Base-by-base conservation (phyloP, 2,888 invertebrate genomes). In the Ametastegia equiseti region DNA sequence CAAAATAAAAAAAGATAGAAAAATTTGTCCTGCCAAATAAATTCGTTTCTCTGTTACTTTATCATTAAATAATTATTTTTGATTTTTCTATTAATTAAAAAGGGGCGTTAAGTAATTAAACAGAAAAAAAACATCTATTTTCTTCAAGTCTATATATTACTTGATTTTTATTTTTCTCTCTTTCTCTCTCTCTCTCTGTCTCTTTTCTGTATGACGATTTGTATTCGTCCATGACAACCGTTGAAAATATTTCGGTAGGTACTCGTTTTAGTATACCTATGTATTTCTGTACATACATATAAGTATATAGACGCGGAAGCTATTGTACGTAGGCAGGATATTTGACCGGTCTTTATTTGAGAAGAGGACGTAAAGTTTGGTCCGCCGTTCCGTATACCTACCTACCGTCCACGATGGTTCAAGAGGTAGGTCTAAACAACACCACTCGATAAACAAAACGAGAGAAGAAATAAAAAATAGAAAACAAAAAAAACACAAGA, bases 341-440 rank as follows among this genome's bases (percentile, higher is more conserved):
- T 75, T 30, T 75, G 75, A 75, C 75, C 75, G 39, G 33, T 33
- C 27, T 75, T 75, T 75, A 54, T 75, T 36, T 19, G 36, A 75
- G 75, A 75, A n/a, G 23, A 50, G 15, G 60, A 60, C 11, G 60
- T 39, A 57, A n/a, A n/a, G 73, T 47, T 39, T 30, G 47, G 47
- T 23, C n/a, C 50, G 13, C 33, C 30, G 23, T 50, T 15, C n/a
- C n/a, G n/a, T n/a, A n/a, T n/a, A n/a, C n/a, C n/a, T n/a, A n/a
- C n/a, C n/a, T n/a, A n/a, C n/a, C 13, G 47, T 27, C 33, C 15
- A 45, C 45, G 45, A 2, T 33, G 33, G 33, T 47, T 73, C 73
- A 39, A 73, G 73, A 73, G 73, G 27, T 73, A 73, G 73, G 27
- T 73, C 50, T 47, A 50, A 73, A 73, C 73, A 73, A 45, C 23